Base-by-base conservation (phyloP, 2,113 vertebrate genomes). In the Macrotis lagotis region DNA sequence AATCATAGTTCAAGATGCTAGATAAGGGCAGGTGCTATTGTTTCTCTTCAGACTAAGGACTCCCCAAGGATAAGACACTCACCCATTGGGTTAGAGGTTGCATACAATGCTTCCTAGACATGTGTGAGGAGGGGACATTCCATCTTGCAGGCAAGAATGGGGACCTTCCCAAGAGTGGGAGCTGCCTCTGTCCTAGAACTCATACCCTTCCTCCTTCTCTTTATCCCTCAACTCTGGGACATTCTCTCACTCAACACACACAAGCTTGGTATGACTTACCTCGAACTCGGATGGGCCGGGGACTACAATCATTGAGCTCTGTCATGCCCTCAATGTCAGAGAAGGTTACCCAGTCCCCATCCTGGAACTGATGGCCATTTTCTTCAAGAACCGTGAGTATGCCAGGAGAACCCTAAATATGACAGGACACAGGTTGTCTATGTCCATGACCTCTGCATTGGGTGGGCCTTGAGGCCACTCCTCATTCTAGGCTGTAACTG, bases 271-370 rank as follows among this genome's bases (percentile, higher is more conserved):
- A 44, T 55, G 53, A 48, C 97, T 98, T 96, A 99, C 99, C 97
- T 12, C 93, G 91, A 74, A 98, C 93, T 10, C 0, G 97, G 94
- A 99, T 98, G 0, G 98, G 74, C 50, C 98, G 0, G 0, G 99
- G 98, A 14, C 90, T 31, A 49, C 6, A 96, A 90, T 22, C 26
- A 0, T 99, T 99, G 97, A 99, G 99, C 96, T 99, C 99, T 0
- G 97, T 98, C 99, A 99, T 99, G 94, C 99, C 99, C 93, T 98
- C 97, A 47, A 99, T 97, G 0, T 98, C 98, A 5, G 98, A 99
- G 97, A 99, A 99, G 0, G 51, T 97, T 92, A 99, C 99, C 90
- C 96, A 96, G 50, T 98, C 98, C 31, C 96, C 99, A 0, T 99
- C 90, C 0, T 0, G 0, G 94, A 99, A 99, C 22, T 2, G 3